These are phyloP conservation scores for Chaetorhynchus papuensis DNA, from an alignment of 2,113 vertebrate genomes.

Conservation along the genomic window DNA sequence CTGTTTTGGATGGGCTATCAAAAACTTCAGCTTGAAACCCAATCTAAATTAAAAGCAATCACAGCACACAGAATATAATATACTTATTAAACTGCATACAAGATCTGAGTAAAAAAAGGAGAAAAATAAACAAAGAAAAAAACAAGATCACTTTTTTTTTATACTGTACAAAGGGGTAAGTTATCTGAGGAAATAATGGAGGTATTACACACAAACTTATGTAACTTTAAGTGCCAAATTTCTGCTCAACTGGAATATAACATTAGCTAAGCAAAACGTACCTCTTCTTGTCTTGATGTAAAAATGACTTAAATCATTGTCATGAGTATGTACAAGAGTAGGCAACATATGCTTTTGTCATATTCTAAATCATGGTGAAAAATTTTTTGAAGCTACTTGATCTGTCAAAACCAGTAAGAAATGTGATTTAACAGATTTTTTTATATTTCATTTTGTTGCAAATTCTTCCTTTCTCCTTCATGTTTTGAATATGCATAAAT, in stretches of 20 bases:
- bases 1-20: neutral
- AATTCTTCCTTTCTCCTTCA: neutral
- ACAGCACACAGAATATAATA: neutral
- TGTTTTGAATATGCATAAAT: neutral
- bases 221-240: neutral
- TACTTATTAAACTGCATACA: neutral
- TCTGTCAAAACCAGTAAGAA: neutral
- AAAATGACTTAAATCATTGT: neutral
- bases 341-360: neutral
- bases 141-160: neutral
- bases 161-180: neutral
- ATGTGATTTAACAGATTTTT: neutral
- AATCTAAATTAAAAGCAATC: neutral
- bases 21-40: neutral
- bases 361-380: neutral
- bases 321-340: neutral
- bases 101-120: neutral
- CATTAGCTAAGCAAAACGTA: neutral
- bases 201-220: neutral
- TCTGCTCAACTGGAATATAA: neutral
- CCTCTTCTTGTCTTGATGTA: neutral
- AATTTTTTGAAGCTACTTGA: neutral
- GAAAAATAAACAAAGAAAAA: neutral
- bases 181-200: neutral
- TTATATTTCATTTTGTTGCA: neutral